These are phyloP conservation scores for Eupelmus urozonus DNA, from an alignment of 2,888 invertebrate genomes.

Conservation along the genomic window DNA sequence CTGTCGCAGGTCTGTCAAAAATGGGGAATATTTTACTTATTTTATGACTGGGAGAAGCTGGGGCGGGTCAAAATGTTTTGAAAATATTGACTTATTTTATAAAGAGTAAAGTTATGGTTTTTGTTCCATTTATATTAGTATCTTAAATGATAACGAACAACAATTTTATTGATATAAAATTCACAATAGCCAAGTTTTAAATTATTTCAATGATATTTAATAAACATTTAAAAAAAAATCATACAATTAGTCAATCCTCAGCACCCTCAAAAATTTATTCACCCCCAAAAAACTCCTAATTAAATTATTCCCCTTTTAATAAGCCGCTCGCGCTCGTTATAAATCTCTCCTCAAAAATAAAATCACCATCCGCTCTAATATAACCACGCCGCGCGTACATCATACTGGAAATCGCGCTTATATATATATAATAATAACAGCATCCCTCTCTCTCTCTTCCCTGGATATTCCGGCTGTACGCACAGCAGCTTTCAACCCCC, in stretches of 20 bases:
- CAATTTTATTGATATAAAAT: no score
- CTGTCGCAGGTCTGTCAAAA: not conserved
- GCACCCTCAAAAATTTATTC: no score
- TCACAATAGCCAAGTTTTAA: no score
- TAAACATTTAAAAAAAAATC: no score
- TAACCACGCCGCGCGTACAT: conserved; percentile 32
- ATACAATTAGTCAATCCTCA: no score
- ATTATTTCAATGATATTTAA: no score
- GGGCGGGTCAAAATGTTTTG: conserved; percentile 26
- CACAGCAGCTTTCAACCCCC: conserved; percentile 50
- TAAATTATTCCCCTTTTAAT: no score
- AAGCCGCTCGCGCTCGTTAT: not conserved
- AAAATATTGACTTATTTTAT: conserved; percentile 11
- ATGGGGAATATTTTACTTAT: conserved; percentile 50
- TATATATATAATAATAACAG: conserved; percentile 45
- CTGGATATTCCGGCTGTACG: conserved; percentile 29
- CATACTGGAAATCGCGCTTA: conserved; percentile 30
- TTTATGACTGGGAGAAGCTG: conserved; percentile 41
- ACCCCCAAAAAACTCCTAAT: no score
- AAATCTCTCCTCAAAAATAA: conserved; percentile 42
- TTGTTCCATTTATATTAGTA: not conserved
- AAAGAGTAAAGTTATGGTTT: not conserved
- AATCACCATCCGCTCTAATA: conserved; percentile 48
- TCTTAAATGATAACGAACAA: no score
- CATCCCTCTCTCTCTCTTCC: not conserved